Evolutionary conservation across 37 sponge, comb jelly and placozoan species (phyloP).

Genomic region (Lycopodina hypogea): DNA sequence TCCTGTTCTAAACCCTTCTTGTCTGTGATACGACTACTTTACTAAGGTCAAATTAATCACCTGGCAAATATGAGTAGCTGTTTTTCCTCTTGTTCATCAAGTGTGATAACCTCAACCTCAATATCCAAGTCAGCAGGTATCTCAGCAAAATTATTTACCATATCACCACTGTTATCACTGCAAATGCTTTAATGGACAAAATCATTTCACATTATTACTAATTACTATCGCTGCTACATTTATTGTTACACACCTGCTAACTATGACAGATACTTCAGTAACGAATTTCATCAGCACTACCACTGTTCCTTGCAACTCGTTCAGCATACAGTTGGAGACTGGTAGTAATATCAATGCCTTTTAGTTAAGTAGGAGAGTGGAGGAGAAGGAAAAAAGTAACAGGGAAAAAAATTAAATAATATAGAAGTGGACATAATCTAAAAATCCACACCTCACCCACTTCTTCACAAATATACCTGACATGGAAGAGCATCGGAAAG

Average conservation of each 20-base stretch:
- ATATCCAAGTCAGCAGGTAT: conserved; percentile 45
- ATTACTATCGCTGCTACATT: neutral
- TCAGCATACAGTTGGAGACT: neutral
- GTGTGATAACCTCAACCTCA: conserved; percentile 47
- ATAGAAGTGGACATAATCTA: too few relatives aligned
- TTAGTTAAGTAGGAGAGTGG: too few relatives aligned
- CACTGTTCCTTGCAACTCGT: conserved; percentile 5
- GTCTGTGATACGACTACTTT: too few relatives aligned
- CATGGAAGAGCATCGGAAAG: conserved; percentile 4
- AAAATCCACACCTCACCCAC: too few relatives aligned
- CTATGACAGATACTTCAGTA: conserved; percentile 39
- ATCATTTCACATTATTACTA: neutral
- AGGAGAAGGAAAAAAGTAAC: too few relatives aligned
- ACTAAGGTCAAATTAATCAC: too few relatives aligned
- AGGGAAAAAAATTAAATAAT: too few relatives aligned
- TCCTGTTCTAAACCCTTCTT: too few relatives aligned
- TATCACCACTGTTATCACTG: neutral
- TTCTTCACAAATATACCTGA: too few relatives aligned
- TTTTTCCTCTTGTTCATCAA: conserved; percentile 19
- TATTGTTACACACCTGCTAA: conserved; percentile 27
- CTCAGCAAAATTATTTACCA: conserved; percentile 22
- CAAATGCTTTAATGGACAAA: neutral
- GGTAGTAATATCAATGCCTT: neutral
- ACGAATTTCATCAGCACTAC: conserved; percentile 7
- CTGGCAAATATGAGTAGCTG: conserved; percentile 15